Conservation (phyloP, 2,888 invertebrate genomes). For the Strigamia maritima region DNA sequence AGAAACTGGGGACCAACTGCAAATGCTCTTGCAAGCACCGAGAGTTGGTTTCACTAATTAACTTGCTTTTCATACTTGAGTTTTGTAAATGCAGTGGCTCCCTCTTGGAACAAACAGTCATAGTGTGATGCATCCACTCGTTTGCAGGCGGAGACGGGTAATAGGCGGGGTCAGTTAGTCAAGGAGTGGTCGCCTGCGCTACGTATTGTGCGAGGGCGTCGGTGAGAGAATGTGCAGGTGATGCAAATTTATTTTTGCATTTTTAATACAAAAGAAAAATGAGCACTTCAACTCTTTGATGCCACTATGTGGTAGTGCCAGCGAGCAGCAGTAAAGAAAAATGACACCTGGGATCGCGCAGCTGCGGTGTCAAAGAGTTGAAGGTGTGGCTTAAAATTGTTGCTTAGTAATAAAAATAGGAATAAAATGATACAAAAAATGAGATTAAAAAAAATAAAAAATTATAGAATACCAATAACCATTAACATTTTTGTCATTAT, state of each 20-base stretch:
- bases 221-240: conserved; percentile 26
- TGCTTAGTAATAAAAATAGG: conserved; percentile 1
- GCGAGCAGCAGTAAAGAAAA: conserved; percentile 23
- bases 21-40: not conserved
- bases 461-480: not conserved
- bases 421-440: not conserved
- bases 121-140: not conserved
- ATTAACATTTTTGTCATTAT: not conserved
- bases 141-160: not conserved
- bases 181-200: conserved; percentile 17
- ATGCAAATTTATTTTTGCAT: conserved; percentile 31
- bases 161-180: not conserved
- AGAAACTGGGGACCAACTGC: not conserved
- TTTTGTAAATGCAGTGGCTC: conserved; percentile 17
- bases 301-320: conserved; percentile 15
- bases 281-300: conserved; percentile 31
- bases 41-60: conserved; percentile 13
- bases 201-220: conserved; percentile 18
- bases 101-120: conserved; percentile 2
- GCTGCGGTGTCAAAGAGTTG: conserved; percentile 34
- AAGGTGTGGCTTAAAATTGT: conserved; percentile 8
- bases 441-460: not conserved
- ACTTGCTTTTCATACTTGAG: conserved; percentile 6
- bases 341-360: conserved; percentile 25
- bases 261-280: conserved; percentile 28